Evolutionary conservation across 2,888 invertebrate genomes (phyloP).

Genomic region (Eustalomyia histrio): DNA sequence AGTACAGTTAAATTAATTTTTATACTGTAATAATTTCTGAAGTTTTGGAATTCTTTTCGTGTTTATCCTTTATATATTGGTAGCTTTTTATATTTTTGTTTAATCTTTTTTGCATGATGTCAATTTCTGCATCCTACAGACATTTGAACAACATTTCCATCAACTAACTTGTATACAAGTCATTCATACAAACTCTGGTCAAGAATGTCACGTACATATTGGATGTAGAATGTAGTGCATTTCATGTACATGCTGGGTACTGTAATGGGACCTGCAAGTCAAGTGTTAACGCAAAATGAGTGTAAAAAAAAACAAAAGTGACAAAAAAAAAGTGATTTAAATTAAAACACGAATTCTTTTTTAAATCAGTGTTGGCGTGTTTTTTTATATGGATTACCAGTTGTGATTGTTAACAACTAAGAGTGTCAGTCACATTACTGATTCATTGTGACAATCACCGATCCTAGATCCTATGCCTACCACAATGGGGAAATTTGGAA

Average conservation of each 20-base stretch:
- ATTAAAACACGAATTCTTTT: not conserved
- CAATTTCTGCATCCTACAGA: constrained; percentile 15
- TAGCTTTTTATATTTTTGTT: no score
- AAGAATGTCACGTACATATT: constrained; percentile 56
- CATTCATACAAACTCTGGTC: constrained; percentile 29
- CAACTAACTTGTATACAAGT: constrained; percentile 9
- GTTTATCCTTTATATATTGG: no score
- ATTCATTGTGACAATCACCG: no score
- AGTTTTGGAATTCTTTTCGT: no score
- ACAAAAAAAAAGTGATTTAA: not conserved
- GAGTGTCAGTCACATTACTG: no score
- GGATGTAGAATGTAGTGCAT: constrained; percentile 40
- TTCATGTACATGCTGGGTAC: constrained; percentile 41
- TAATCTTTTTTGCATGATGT: constrained; percentile 6
- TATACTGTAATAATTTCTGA: no score
- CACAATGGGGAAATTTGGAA: no score
- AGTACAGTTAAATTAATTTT: no score
- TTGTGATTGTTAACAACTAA: not conserved
- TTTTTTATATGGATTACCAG: not conserved
- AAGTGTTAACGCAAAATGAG: constrained; percentile 37
- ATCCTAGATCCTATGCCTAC: no score
- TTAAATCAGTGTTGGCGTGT: not conserved
- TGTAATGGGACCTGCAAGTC: constrained; percentile 57
- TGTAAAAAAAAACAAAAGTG: not conserved
- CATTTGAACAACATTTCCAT: constrained; percentile 14